These are phyloP conservation scores for Sycophila sp. DNA, from an alignment of 1,140 invertebrate species.

Conservation along the genomic window DNA sequence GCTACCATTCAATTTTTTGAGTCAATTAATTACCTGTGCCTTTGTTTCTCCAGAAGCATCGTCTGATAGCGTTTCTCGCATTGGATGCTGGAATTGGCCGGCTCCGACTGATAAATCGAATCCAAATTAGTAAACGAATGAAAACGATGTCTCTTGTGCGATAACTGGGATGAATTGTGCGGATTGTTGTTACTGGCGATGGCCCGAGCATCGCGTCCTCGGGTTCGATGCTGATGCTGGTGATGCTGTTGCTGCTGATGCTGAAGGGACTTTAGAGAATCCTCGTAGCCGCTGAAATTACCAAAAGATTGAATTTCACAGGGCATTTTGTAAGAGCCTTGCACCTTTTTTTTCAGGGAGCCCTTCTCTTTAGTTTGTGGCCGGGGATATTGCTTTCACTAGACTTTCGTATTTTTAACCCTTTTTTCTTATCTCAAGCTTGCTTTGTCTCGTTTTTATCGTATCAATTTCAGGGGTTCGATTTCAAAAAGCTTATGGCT, in stretches of 20 bases:
- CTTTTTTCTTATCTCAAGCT: not conserved
- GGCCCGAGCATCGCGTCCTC: constrained; percentile 40
- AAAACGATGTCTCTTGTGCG: constrained; percentile 46
- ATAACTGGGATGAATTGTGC: constrained; percentile 17
- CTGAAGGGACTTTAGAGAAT: constrained; percentile 60
- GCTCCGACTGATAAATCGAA: constrained; percentile 48
- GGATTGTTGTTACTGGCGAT: not conserved
- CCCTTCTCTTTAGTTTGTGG: too few relatives aligned
- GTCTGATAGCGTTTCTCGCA: constrained; percentile 14
- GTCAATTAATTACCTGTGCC: constrained; percentile 5
- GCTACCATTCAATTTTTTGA: too few relatives aligned
- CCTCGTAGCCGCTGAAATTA: constrained; percentile 58
- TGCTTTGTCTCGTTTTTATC: not conserved
- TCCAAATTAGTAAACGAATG: constrained; percentile 53
- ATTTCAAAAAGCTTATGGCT: not conserved
- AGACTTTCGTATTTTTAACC: not conserved
- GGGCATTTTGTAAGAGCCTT: not conserved
- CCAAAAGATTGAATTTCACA: not conserved
- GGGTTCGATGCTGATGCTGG: constrained; percentile 46
- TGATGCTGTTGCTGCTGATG: constrained; percentile 57
- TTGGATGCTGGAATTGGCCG: constrained; percentile 35
- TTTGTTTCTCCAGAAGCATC: not conserved
- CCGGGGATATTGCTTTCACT: not conserved
- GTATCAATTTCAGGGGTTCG: not conserved
- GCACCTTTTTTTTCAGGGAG: not conserved